Evolutionary conservation across 2,797 vertebrate genomes (phyloP).

Genomic region (Cottoperca gobio): DNA sequence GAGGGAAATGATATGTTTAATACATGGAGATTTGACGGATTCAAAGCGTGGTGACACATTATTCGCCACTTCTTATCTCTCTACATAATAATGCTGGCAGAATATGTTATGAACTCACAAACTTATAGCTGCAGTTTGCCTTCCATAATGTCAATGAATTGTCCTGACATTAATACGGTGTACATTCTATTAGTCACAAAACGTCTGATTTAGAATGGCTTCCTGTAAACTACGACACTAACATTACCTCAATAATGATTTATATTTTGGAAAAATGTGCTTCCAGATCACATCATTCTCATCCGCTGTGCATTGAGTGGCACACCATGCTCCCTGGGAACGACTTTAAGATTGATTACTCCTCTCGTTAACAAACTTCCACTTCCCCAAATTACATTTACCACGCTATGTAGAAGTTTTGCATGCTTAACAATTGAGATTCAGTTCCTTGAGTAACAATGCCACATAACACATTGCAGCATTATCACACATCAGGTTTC

Average conservation of each 20-base stretch:
- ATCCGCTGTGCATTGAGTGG: conserved; percentile 6
- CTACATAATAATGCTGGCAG: conserved; percentile 41
- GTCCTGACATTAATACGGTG: conserved; percentile 51
- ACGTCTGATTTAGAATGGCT: conserved; percentile 48
- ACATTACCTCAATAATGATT: conserved; percentile 15
- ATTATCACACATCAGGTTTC: conserved; percentile 12
- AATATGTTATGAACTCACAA: conserved; percentile 38
- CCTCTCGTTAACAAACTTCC: background rate
- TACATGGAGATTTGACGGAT: conserved; percentile 68
- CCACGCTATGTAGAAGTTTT: background rate
- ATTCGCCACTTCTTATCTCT: conserved; percentile 55
- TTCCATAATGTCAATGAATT: conserved; percentile 54
- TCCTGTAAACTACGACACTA: conserved; percentile 4
- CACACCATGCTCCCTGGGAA: background rate
- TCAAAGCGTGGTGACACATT: conserved; percentile 44
- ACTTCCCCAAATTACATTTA: background rate
- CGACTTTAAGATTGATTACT: background rate
- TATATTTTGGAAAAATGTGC: conserved; percentile 6
- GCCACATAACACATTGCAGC: background rate
- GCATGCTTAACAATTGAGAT: background rate
- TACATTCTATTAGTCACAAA: conserved; percentile 56
- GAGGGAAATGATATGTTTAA: conserved; percentile 70
- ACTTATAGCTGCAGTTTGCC: conserved; percentile 31
- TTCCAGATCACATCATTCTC: background rate
- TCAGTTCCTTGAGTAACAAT: background rate